These are phyloP conservation scores for Palythoa caribaeorum DNA, from an alignment of 92 coral and sea anemone genomes.

Conservation along the genomic window DNA sequence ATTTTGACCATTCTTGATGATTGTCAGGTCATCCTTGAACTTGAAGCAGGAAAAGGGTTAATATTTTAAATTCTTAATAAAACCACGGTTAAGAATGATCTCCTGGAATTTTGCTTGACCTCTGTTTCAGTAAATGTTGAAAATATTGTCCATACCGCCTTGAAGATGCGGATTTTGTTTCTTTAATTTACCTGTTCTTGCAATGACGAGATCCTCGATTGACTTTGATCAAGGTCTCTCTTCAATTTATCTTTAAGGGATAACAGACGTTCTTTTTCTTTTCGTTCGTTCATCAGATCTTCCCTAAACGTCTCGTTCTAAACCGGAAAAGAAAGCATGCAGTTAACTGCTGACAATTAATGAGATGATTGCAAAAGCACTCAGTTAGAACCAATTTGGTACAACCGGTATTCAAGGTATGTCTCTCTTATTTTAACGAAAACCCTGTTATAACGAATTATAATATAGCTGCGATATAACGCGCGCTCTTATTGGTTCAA, in stretches of 20 bases:
- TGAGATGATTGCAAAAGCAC: no score
- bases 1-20: no score
- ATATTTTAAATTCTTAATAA: background rate
- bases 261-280: conserved; percentile 90
- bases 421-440: no score
- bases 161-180: background rate
- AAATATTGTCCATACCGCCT: background rate
- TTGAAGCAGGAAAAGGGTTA: no score
- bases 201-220: conserved; percentile 92
- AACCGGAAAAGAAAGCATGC: background rate
- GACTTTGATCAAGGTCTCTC: conserved; percentile 89
- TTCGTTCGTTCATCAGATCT: conserved; percentile 88
- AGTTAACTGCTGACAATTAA: background rate
- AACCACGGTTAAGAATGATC: background rate
- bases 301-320: conserved; percentile 91
- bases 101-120: conserved; percentile 7
- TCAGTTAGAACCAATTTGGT: background rate
- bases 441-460: no score
- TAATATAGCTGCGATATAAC: no score
- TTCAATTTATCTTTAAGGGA: conserved; percentile 95
- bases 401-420: background rate
- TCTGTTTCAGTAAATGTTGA: background rate
- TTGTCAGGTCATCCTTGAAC: no score
- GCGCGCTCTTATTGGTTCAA: no score
- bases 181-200: conserved; percentile 87